Base-by-base conservation (phyloP, 2,888 invertebrate genomes). In the Andrena fulva region DNA sequence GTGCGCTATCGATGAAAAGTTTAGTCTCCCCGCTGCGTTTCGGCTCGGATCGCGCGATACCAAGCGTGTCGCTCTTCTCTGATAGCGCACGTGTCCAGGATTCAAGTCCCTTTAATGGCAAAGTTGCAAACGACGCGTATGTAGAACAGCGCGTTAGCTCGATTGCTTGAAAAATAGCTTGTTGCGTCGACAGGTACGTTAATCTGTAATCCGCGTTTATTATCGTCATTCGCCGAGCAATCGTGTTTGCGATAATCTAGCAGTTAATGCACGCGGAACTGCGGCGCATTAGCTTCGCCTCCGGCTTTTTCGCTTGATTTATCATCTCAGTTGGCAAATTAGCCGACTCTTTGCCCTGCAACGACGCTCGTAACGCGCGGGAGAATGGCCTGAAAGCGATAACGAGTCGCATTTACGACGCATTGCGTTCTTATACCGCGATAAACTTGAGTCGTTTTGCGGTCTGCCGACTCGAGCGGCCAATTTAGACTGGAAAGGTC, bases 1-100 rank as follows among this genome's bases (percentile, higher is more conserved):
- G 69, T 16, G 20, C 50, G 27, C 50, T 59, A 68, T 59, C 56
- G 69, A 70, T 70, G 67, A 72, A 62, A 80, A 80, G 70, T 77
- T 77, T 42, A 59, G 24, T 42, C 16, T 10, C 12, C 10, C 10
- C 10, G 2, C 33, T 7, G 27, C 10, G 75, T 70, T 12, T 31
- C n/a, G 27, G 67, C 64, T 66, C 16, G 10, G 10, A 12, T 24
- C 8, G 24, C n/a, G 1, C 31, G n/a, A 67, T 50, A 68, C 7
- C 31, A 0, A 12, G 20, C 42, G n/a, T 24, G n/a, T n/a, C 3
- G 29, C 60, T 60, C 8, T 33, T 42, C 31, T 2, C 60, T 2
- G 60, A 54, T 68, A 59, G 27, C 12, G 69, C 24, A 68, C 71
- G 59, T 50, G 75, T 77, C 31, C 60, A 66, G 35, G 77, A 80